phyloP scores from a whole-genome alignment of 2,797 vertebrate species.

The Danio choprae region DNA sequence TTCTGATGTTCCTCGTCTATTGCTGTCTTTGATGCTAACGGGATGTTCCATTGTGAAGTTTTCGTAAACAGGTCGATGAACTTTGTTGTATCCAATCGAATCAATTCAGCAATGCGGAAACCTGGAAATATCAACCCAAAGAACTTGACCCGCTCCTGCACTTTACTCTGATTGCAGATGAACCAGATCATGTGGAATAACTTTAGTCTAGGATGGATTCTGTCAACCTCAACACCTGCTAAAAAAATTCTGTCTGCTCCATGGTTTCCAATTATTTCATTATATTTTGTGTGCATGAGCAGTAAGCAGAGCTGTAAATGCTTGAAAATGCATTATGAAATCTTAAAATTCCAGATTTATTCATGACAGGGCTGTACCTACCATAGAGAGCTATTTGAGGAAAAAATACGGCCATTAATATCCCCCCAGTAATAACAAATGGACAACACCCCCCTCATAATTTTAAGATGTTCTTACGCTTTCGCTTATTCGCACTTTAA shows the following conservation, averaged over 20 bases:
- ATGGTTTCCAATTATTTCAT: background rate
- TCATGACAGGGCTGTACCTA: background rate
- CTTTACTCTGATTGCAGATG: constrained; percentile 54
- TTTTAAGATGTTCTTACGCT: no score
- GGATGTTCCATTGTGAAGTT: background rate
- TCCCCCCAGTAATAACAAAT: no score
- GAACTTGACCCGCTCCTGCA: constrained; percentile 52
- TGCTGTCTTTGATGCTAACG: constrained; percentile 18
- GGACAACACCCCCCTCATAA: no score
- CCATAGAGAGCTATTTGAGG: no score
- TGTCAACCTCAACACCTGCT: background rate
- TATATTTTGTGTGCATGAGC: background rate
- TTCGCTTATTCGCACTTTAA: no score
- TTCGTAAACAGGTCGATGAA: constrained; percentile 32
- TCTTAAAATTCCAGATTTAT: constrained; percentile 3
- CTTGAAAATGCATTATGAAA: constrained; percentile 8
- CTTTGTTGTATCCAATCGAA: constrained; percentile 65
- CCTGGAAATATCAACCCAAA: constrained; percentile 56
- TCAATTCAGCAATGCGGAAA: constrained; percentile 70
- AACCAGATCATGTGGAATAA: constrained; percentile 51
- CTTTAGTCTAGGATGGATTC: constrained; percentile 32
- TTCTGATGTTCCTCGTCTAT: constrained; percentile 1
- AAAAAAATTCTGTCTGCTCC: background rate
- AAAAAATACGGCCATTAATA: no score
- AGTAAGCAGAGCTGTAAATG: background rate